Evolutionary conservation across 2,888 invertebrate species (phyloP).

Genomic region (Trichacis sp.): DNA sequence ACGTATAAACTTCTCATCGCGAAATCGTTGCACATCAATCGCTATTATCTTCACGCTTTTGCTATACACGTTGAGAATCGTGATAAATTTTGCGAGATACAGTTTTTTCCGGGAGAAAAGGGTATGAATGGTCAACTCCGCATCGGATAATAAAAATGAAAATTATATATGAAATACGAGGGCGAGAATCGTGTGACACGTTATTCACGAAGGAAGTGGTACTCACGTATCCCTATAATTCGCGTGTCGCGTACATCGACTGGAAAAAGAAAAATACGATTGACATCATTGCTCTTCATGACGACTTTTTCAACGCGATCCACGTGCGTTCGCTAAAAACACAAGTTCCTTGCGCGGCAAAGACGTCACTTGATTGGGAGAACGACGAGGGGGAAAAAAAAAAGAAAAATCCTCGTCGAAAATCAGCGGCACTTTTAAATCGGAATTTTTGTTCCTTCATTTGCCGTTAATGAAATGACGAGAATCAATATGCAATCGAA

Average conservation of each 20-base stretch:
- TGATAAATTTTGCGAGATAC: neutral
- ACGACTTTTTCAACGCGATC: neutral
- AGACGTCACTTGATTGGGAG: too few species aligned
- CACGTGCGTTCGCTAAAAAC: too few species aligned
- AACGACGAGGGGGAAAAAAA: too few species aligned
- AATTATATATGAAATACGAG: neutral
- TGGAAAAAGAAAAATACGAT: neutral
- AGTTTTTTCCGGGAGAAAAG: neutral
- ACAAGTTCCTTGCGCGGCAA: too few species aligned
- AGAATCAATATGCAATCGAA: slow-evolving; percentile 4
- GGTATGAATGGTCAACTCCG: neutral
- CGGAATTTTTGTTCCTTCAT: too few species aligned
- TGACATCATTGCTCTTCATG: neutral
- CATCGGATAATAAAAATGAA: neutral
- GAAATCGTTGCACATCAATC: too few species aligned
- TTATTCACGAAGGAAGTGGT: neutral
- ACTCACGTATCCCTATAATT: neutral
- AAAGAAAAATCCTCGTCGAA: neutral
- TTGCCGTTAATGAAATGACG: neutral
- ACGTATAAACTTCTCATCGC: too few species aligned
- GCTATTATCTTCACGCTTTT: too few species aligned
- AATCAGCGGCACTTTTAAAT: too few species aligned
- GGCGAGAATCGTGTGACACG: neutral
- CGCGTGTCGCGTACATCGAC: neutral
- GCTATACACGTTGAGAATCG: neutral